Base-by-base conservation (phyloP, 1,140 invertebrate species). In the Conopomorpha cramerella region DNA sequence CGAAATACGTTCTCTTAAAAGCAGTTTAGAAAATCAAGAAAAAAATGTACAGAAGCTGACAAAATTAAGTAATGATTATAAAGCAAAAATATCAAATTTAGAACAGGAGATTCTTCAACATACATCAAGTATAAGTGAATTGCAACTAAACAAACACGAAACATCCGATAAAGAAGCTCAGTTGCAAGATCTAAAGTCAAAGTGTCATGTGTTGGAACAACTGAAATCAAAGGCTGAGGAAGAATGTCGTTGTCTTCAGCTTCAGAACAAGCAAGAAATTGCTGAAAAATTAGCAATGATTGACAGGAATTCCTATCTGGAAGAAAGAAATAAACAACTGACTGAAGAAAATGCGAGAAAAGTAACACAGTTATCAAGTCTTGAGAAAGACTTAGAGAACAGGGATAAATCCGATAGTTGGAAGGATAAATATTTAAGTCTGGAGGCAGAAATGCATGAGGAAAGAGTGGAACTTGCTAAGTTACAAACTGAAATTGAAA, bases 1-100 rank as follows among this genome's bases (percentile, higher is more conserved):
- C 8, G 86, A 90, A 72, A 86, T 90, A 7, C 85, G 74, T 55
- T 56, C 64, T 8, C 47, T 82, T 8, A 81, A 78, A 48, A 51
- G 70, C 45, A 62, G 64, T 35, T 74, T 82, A 45, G 45, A 65
- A 17, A 36, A 46, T 14, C 56, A 57, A 39, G 55, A 77, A 44
- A 55, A 71, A 36, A 72, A 79, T 51, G 44, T 81, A 28, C 62
- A 77, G 27, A 64, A 66, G 27, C 60, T 65, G 25, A 66, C 77
- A 38, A 67, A 68, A 39, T 55, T 65, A 17, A 30, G 68, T 8
- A 59, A 60, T 43, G 74, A 81, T 44, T 61, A 73, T 25, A 77
- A 81, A 53, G 56, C 64, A 29, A 66, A 63, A 42, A 43, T 80
- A 31, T 31, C 62, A 28, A 44, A 60, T 35, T 58, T 74, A 34